phyloP scores from a whole-genome alignment of 2,888 invertebrate genomes.

The Germaria angustata region DNA sequence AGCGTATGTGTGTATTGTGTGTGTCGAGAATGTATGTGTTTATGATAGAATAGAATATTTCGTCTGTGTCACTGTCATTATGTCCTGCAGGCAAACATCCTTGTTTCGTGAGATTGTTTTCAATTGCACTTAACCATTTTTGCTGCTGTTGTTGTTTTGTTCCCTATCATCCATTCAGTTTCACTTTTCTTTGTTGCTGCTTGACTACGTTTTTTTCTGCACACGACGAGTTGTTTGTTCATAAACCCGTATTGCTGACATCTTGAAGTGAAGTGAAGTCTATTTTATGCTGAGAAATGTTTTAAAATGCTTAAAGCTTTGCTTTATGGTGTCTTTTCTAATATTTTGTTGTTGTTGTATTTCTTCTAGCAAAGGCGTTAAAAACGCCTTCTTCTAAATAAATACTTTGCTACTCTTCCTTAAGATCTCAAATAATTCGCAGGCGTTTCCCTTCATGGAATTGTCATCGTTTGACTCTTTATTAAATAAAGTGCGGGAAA shows the following conservation, averaged over 20 bases:
- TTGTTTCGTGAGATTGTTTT: constrained; percentile 53
- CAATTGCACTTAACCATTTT: constrained; percentile 49
- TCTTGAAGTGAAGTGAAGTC: constrained; percentile 48
- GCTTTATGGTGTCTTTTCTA: neutral
- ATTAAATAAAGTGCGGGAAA: constrained; percentile 44
- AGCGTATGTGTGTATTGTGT: no score
- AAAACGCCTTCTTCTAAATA: constrained; percentile 49
- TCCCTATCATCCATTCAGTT: neutral
- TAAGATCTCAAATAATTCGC: constrained; percentile 27
- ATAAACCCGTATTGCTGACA: constrained; percentile 58
- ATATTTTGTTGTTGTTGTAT: neutral
- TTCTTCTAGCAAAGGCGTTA: constrained; percentile 38
- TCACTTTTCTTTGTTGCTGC: constrained; percentile 55
- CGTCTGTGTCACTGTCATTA: constrained; percentile 64
- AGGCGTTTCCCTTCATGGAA: constrained; percentile 47
- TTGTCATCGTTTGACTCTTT: constrained; percentile 26
- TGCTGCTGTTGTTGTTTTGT: neutral
- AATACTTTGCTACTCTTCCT: constrained; percentile 2
- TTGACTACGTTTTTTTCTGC: neutral
- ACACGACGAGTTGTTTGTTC: constrained; percentile 18
- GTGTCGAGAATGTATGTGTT: neutral
- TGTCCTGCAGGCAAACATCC: constrained; percentile 65
- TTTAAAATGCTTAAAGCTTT: constrained; percentile 46
- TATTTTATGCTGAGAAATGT: constrained; percentile 37
- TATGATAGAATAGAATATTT: constrained; percentile 34